Evolutionary conservation across 2,888 invertebrate species (phyloP).

Genomic region (Eristalinus sepulchralis): DNA sequence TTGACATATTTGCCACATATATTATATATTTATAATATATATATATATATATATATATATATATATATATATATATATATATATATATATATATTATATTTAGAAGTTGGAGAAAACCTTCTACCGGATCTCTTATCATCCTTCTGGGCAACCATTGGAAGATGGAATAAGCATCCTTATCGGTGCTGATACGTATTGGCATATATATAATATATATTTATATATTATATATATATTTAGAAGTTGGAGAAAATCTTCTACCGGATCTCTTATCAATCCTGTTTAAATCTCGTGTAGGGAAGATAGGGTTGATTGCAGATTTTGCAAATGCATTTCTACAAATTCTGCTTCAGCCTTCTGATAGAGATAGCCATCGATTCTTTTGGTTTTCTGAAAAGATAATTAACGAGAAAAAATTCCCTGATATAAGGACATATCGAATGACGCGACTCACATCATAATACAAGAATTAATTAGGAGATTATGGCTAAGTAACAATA

Average conservation of each 20-base stretch:
- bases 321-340: not conserved
- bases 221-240: not conserved
- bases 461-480: no score
- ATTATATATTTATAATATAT: not conserved
- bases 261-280: not conserved
- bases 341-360: not conserved
- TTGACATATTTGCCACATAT: not conserved
- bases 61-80: no score
- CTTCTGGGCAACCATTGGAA: not conserved
- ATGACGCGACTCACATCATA: constrained; percentile 16
- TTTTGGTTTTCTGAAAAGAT: not conserved
- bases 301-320: not conserved
- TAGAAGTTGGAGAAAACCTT: no score
- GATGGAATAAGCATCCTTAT: not conserved
- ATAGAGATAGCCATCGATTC: not conserved
- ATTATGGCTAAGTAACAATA: no score
- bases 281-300: not conserved
- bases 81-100: no score
- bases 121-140: no score
- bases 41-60: no score
- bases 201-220: not conserved
- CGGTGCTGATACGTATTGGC: not conserved
- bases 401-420: no score
- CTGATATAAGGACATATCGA: constrained; percentile 16
- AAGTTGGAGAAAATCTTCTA: not conserved